Conservation (phyloP, 2,888 invertebrate genomes). For the Ectemnius continuus region DNA sequence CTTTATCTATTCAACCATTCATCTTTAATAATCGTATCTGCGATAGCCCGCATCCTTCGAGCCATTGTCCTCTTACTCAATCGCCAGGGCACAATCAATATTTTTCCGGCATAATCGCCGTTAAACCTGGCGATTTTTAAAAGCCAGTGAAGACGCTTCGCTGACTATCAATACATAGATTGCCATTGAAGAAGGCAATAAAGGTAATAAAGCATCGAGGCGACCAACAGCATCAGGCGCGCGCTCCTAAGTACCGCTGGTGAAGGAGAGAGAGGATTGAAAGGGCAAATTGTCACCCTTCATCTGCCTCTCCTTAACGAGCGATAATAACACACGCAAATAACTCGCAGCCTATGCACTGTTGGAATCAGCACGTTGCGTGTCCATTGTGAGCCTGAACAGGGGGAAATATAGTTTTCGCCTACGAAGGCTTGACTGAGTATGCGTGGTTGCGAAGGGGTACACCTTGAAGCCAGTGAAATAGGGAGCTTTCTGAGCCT, state of each 20-base stretch:
- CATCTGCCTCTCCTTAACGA: slow-evolving; percentile 63
- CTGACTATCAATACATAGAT: not conserved
- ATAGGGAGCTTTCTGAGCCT: too few species aligned
- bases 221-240: not conserved
- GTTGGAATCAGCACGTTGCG: not conserved
- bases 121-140: not conserved
- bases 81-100: too few species aligned
- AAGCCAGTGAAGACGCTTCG: not conserved
- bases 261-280: slow-evolving; percentile 22
- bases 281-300: slow-evolving; percentile 51
- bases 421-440: too few species aligned
- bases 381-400: not conserved
- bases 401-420: too few species aligned
- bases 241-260: slow-evolving; percentile 27
- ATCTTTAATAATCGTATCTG: not conserved
- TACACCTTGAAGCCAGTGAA: too few species aligned
- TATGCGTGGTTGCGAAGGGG: too few species aligned
- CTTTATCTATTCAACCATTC: slow-evolving; percentile 44
- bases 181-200: not conserved
- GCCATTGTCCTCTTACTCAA: too few species aligned
- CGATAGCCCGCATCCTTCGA: too few species aligned
- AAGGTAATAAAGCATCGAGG: not conserved
- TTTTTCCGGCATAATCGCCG: not conserved
- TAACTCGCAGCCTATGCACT: slow-evolving; percentile 38
- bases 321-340: slow-evolving; percentile 70